phyloP scores from a whole-genome alignment of 2,113 vertebrate species.

The Saimiri boliviensis region DNA sequence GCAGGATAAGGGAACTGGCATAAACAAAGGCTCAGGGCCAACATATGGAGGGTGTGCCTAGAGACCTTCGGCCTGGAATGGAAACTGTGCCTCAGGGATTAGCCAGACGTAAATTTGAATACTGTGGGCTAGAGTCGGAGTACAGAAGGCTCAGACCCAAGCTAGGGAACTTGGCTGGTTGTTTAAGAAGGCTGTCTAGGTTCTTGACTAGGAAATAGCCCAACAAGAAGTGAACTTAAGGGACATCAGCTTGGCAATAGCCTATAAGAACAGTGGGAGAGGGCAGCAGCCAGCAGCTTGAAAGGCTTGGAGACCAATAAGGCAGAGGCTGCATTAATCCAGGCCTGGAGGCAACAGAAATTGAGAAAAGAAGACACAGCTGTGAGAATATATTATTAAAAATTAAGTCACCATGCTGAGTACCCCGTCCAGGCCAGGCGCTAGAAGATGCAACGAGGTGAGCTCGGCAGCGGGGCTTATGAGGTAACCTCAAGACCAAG shows the following conservation, averaged over 20 bases:
- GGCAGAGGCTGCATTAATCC: neutral
- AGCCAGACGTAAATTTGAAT: neutral
- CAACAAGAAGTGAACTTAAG: neutral
- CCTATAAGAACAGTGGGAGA: neutral
- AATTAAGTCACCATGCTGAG: neutral
- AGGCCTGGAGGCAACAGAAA: neutral
- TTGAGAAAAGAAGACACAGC: neutral
- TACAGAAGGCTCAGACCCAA: neutral
- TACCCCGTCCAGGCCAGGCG: neutral
- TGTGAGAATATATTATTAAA: neutral
- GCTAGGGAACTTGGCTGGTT: neutral
- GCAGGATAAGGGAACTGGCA: neutral
- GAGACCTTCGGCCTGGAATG: neutral
- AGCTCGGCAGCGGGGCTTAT: too few relatives aligned
- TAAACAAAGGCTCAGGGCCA: neutral
- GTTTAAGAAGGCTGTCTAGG: neutral
- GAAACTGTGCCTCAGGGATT: neutral
- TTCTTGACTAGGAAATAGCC: conserved; percentile 12
- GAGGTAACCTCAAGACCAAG: too few relatives aligned
- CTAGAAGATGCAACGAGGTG: neutral
- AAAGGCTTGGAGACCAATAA: neutral
- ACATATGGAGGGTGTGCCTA: neutral
- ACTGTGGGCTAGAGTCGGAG: neutral
- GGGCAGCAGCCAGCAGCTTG: neutral
- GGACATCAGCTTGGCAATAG: neutral